Conservation (phyloP, 2,113 vertebrate genomes). For the Danio rerio region GRCz12tu NC_133176.1:61910501-61911000, state of each 20-base stretch:
- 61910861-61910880: constrained; percentile 11
- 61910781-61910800: constrained; percentile 29
- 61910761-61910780: background rate
- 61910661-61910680: background rate
- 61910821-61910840: background rate
- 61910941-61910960: constrained; percentile 27
- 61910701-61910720: constrained; percentile 43
- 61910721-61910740: constrained; percentile 45
- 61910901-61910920: background rate
- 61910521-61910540: constrained; percentile 16
- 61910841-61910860: background rate
- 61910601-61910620: constrained; percentile 39
- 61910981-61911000: constrained; percentile 21
- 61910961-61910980: constrained; percentile 46
- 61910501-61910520: constrained; percentile 30
- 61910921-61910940: constrained; percentile 16
- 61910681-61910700: constrained; percentile 17
- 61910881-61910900: constrained; percentile 43
- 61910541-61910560: constrained; percentile 40
- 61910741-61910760: background rate
- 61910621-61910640: constrained; percentile 46
- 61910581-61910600: constrained; percentile 38
- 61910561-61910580: constrained; percentile 40
- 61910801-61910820: constrained; percentile 6
- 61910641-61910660: background rate